Percentiles rank a stretch among this genome's conserved stretches.
Conservation (phyloP, 2,797 vertebrate species). For the Gymnothorax javanicus region DNA sequence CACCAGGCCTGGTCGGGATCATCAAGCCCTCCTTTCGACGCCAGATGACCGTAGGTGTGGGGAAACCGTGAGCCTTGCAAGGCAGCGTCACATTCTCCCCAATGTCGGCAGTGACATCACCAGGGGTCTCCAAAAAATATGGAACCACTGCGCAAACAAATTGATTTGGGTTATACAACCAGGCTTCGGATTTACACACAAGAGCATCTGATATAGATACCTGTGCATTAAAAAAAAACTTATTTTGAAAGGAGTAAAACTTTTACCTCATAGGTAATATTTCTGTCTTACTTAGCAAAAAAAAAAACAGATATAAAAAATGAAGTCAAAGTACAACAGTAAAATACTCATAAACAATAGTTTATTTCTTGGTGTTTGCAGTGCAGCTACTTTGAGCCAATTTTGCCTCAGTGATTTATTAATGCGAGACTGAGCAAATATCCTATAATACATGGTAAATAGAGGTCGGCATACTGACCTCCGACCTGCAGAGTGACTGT, state of each 20-base stretch:
- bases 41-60: constrained; percentile 77
- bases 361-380: too few species aligned
- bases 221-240: too few species aligned
- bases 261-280: too few species aligned
- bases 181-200: background rate
- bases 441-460: background rate
- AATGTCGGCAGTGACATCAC: constrained; percentile 62
- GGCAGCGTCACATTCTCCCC: constrained; percentile 78
- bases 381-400: too few species aligned
- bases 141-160: constrained; percentile 71
- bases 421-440: background rate
- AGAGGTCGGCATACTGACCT: constrained; percentile 68
- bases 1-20: constrained; percentile 46
- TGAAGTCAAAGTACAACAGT: too few species aligned
- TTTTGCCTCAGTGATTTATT: background rate
- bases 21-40: constrained; percentile 70
- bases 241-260: too few species aligned
- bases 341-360: too few species aligned
- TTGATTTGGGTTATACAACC: background rate
- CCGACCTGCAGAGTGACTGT: constrained; percentile 79
- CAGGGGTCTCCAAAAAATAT: constrained; percentile 73
- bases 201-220: background rate
- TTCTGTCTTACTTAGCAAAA: too few species aligned
- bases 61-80: constrained; percentile 75
- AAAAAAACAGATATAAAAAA: too few species aligned